Evolutionary conservation across 2,113 vertebrate genomes (phyloP), one percentile per base, ranked within the genome.

Genomic region (Notarius lentiginosus): DNA sequence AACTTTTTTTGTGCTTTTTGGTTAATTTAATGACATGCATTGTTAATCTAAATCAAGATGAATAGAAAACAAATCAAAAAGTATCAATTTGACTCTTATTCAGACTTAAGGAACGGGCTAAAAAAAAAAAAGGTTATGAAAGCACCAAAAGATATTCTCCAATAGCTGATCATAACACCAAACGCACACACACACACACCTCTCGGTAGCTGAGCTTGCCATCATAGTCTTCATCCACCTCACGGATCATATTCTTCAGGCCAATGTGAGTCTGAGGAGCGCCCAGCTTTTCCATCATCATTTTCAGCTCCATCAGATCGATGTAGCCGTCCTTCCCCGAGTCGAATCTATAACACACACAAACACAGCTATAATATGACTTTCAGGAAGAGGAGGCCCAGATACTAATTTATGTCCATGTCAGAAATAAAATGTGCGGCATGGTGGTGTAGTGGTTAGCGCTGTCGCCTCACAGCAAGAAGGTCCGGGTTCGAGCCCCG

Each of bases 251-350:
- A 93, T 97, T 97, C 89, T 99, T 99, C 91, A 99, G 90, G 7
- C 96, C 97, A 9, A 99, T 89, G 91, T 99, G 98, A 0, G 98
- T 99, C 93, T 99, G 97, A 0, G 98, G 97, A 0, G 98, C 97
- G 0, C 94, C 97, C 0, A 99, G 95, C 72, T 99, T 99, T 90
- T 99, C 98, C 98, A 99, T 99, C 98, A 99, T 99, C 88, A 96
- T 94, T 87, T 99, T 99, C 87, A 99, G 94, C 90, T 99, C 98
- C 98, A 99, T 99, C 68, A 99, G 92, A 91, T 99, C 98, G 0
- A 99, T 99, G 93, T 95, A 99, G 75, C 97, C 96, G 0, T 99
- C 98, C 55, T 93, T 96, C 4, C 97, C 93, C 1, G 92, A 93
- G 89, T 95, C 94, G 34, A 93, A 95, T 84, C 94, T 94, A 47